A percentile compares a stretch with the other conserved stretches of the same genome.
These are phyloP conservation scores for Urechis unicinctus DNA, from an alignment of 2,888 invertebrate genomes.

Conservation along the genomic window DNA sequence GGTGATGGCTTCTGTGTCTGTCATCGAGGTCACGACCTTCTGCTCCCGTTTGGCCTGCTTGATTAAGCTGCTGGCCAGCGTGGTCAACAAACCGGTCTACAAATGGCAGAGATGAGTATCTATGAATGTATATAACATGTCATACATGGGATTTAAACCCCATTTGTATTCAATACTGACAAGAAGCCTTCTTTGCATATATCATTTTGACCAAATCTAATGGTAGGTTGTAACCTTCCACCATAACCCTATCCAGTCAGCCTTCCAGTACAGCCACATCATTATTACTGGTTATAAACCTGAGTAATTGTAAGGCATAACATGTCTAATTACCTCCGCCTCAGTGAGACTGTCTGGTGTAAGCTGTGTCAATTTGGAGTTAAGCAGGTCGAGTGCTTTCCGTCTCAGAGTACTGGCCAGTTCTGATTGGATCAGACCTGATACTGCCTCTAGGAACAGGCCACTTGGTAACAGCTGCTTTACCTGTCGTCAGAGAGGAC, in stretches of 20 bases:
- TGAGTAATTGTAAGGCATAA: no score
- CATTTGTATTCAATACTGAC: no score
- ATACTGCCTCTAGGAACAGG: slow-evolving; percentile 73
- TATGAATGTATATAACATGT: no score
- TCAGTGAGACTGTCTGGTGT: no score
- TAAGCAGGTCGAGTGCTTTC: slow-evolving; percentile 79
- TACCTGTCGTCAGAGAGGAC: slow-evolving; percentile 27
- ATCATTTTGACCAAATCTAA: no score
- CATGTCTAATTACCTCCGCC: no score
- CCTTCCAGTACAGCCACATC: no score
- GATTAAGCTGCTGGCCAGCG: slow-evolving; percentile 2
- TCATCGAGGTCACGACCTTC: background rate
- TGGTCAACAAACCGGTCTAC: slow-evolving; percentile 7
- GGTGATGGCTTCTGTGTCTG: slow-evolving; percentile 57
- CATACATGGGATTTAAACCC: no score
- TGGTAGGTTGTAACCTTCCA: no score
- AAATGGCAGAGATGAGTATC: background rate
- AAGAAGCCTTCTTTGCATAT: no score
- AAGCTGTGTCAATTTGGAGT: slow-evolving; percentile 43
- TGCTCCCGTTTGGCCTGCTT: slow-evolving; percentile 19
- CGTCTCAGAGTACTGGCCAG: slow-evolving; percentile 63
- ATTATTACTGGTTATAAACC: no score
- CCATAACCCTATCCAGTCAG: no score
- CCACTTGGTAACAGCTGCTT: slow-evolving; percentile 63
- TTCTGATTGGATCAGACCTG: slow-evolving; percentile 65